phyloP scores from a whole-genome alignment of 2,888 invertebrate species.

The Ischnus inquisitorius region DNA sequence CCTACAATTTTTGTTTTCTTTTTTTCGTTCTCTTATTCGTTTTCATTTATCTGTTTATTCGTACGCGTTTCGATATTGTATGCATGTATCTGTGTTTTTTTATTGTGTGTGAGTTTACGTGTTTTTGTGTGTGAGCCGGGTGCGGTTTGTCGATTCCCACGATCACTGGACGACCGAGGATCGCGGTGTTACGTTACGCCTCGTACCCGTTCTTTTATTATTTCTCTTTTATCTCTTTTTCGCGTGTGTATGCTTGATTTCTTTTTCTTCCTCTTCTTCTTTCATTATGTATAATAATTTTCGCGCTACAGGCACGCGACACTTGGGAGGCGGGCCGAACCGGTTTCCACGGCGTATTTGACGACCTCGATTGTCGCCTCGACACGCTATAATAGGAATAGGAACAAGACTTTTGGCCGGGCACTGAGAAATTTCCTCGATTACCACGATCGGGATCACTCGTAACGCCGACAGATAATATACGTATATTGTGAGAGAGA shows the following conservation, averaged over 20 bases:
- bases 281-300: conserved; percentile 35
- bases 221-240: conserved; percentile 31
- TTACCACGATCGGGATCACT: conserved; percentile 7
- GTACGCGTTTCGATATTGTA: conserved; percentile 20
- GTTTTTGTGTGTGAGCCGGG: conserved; percentile 26
- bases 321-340: conserved; percentile 39
- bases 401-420: conserved; percentile 80
- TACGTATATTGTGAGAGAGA: background rate
- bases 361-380: conserved; percentile 43
- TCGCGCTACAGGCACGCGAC: conserved; percentile 66
- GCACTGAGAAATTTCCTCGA: conserved; percentile 27
- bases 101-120: conserved; percentile 11
- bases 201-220: conserved; percentile 45
- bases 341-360: conserved; percentile 19
- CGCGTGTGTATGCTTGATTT: conserved; percentile 10
- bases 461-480: background rate
- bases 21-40: conserved; percentile 32
- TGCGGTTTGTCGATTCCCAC: conserved; percentile 59
- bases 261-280: background rate
- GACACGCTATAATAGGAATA: conserved; percentile 78
- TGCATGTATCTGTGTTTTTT: conserved; percentile 4
- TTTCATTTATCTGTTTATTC: conserved; percentile 26
- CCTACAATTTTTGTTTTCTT: conserved; percentile 37
- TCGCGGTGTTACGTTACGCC: conserved; percentile 56
- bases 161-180: conserved; percentile 58